A percentile compares a stretch with the other conserved stretches of the same genome.
Evolutionary conservation across 2,888 invertebrate species (phyloP).

Genomic region (Clivina fossor): DNA sequence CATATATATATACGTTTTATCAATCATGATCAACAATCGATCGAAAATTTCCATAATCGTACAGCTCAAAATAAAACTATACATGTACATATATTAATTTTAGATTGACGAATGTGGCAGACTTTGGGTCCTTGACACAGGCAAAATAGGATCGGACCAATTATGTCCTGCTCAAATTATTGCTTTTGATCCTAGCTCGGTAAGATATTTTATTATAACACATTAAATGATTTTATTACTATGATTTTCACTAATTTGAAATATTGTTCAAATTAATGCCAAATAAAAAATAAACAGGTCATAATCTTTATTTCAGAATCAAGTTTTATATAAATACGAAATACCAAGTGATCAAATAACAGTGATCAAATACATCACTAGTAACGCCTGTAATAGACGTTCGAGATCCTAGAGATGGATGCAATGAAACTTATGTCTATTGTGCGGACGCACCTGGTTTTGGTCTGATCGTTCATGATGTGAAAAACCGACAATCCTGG

Average conservation of each 20-base stretch:
- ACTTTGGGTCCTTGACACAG: slow-evolving; percentile 74
- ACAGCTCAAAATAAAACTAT: too few relatives aligned
- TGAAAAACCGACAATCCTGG: slow-evolving; percentile 61
- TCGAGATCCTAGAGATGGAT: slow-evolving; percentile 53
- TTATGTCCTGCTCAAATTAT: slow-evolving; percentile 73
- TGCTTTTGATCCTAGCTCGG: slow-evolving; percentile 66
- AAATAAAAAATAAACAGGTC: too few relatives aligned
- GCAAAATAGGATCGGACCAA: slow-evolving; percentile 60
- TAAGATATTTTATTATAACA: too few relatives aligned
- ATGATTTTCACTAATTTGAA: too few relatives aligned
- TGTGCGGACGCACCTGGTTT: slow-evolving; percentile 68
- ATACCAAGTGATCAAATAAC: slow-evolving; percentile 57
- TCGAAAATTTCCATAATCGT: too few relatives aligned
- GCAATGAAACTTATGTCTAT: slow-evolving; percentile 66
- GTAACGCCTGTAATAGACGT: slow-evolving; percentile 69
- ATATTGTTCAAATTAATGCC: too few relatives aligned
- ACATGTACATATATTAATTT: slow-evolving; percentile 45
- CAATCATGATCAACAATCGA: too few relatives aligned
- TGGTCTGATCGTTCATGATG: slow-evolving; percentile 66
- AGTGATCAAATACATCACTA: slow-evolving; percentile 60
- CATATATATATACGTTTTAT: too few relatives aligned
- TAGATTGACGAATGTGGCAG: slow-evolving; percentile 72
- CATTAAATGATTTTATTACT: background rate
- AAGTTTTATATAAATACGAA: slow-evolving; percentile 59
- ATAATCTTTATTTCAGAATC: slow-evolving; percentile 55